Conservation (phyloP, 2,888 invertebrate genomes). For the Disparrhopalites patrizii region DNA sequence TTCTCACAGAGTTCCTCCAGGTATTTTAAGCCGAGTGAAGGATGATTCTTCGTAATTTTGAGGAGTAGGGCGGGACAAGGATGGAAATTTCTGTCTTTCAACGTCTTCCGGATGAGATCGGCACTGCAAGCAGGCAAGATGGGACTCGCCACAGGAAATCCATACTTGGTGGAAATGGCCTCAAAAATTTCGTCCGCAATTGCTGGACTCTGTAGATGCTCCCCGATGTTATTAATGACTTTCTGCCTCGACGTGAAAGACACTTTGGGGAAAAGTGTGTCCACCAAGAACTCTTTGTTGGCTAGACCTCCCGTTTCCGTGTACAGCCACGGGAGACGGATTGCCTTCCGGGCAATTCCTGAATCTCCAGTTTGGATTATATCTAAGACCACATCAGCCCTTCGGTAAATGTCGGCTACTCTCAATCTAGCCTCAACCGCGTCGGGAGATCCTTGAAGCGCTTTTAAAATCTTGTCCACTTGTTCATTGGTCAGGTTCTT, state of each 20-base stretch:
- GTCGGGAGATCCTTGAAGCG: background rate
- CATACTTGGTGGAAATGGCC: slow-evolving; percentile 34
- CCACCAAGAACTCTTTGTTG: slow-evolving; percentile 31
- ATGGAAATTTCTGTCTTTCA: slow-evolving; percentile 32
- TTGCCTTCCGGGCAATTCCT: slow-evolving; percentile 30
- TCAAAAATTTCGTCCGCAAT: slow-evolving; percentile 33
- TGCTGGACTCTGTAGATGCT: slow-evolving; percentile 29
- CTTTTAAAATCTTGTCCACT: background rate
- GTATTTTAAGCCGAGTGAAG: slow-evolving; percentile 28
- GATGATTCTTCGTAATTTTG: slow-evolving; percentile 27
- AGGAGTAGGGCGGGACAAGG: slow-evolving; percentile 29
- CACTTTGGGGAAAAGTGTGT: slow-evolving; percentile 33
- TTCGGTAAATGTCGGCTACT: slow-evolving; percentile 32
- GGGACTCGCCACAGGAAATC: slow-evolving; percentile 30
- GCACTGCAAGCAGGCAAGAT: slow-evolving; percentile 33
- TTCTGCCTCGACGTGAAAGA: slow-evolving; percentile 36
- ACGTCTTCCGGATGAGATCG: slow-evolving; percentile 28
- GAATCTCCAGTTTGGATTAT: slow-evolving; percentile 32
- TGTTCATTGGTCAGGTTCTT: background rate
- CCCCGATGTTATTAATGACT: slow-evolving; percentile 34
- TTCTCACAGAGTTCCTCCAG: slow-evolving; percentile 15
- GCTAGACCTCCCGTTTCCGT: slow-evolving; percentile 23
- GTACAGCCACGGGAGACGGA: slow-evolving; percentile 39
- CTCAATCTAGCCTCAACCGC: slow-evolving; percentile 17
- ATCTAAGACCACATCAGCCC: slow-evolving; percentile 32